Conservation (phyloP, 2,797 vertebrate species). For the Ptychadena robeensis region DNA sequence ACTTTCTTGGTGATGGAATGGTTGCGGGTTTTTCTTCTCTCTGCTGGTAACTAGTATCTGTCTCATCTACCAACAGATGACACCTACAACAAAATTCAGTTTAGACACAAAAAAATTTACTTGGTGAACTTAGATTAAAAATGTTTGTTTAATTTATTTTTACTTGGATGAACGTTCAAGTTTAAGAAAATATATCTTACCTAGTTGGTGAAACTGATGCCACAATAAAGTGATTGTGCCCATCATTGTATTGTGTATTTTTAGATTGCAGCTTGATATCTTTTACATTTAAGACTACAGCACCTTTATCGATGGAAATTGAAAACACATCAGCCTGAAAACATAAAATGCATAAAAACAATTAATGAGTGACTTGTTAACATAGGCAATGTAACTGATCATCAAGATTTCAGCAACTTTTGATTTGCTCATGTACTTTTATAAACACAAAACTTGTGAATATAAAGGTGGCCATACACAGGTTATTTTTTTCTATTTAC, state of each 20-base stretch:
- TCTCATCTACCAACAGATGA: slow-evolving; percentile 87
- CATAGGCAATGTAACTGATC: background rate
- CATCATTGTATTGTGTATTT: slow-evolving; percentile 87
- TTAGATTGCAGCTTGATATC: slow-evolving; percentile 84
- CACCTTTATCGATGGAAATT: slow-evolving; percentile 89
- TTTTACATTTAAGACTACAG: slow-evolving; percentile 83
- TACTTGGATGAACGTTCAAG: background rate
- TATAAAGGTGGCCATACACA: too few relatives aligned
- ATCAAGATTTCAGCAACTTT: too few relatives aligned
- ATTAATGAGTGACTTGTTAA: background rate
- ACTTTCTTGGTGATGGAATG: slow-evolving; percentile 70
- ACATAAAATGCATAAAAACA: slow-evolving; percentile 13
- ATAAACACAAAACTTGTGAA: too few relatives aligned
- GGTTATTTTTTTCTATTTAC: too few relatives aligned
- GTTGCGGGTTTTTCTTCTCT: slow-evolving; percentile 67
- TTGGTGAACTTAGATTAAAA: too few relatives aligned
- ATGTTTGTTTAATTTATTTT: background rate
- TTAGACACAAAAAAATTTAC: background rate
- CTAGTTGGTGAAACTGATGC: slow-evolving; percentile 83
- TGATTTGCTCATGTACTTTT: too few relatives aligned
- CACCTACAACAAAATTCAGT: slow-evolving; percentile 75
- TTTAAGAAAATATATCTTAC: slow-evolving; percentile 71
- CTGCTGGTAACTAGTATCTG: slow-evolving; percentile 74
- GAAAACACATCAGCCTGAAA: slow-evolving; percentile 87
- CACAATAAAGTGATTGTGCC: slow-evolving; percentile 87